Evolutionary conservation across 1,140 invertebrate genomes (phyloP).

Genomic region (Drosophila malerkotliana): DNA sequence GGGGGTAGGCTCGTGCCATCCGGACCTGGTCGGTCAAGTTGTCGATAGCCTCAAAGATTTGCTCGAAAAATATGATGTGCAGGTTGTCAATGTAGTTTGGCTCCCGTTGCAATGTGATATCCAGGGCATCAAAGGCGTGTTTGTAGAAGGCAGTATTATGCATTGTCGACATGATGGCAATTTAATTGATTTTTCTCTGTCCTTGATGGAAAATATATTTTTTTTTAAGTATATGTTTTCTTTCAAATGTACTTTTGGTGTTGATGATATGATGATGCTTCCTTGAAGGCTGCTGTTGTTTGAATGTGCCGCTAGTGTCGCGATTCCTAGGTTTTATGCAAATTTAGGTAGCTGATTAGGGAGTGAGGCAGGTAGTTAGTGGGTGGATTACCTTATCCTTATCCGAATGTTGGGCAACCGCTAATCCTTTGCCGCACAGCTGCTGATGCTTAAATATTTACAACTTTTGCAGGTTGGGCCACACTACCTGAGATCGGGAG

Average conservation of each 20-base stretch:
- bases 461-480: constrained; percentile 11
- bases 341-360: constrained; percentile 28
- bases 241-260: neutral
- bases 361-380: constrained; percentile 28
- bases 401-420: constrained; percentile 11
- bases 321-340: constrained; percentile 22
- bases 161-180: constrained; percentile 18
- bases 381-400: constrained; percentile 22
- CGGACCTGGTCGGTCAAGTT: constrained; percentile 62
- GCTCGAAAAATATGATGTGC: constrained; percentile 71
- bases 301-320: constrained; percentile 23
- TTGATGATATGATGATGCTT: neutral
- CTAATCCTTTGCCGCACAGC: constrained; percentile 18
- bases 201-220: neutral
- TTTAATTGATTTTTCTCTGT: constrained; percentile 4
- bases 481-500: constrained; percentile 25
- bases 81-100: constrained; percentile 70
- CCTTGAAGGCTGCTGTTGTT: constrained; percentile 16
- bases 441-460: constrained; percentile 6
- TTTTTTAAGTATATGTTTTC: neutral
- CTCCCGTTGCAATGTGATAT: neutral
- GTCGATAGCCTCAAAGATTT: constrained; percentile 68
- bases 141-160: constrained; percentile 50
- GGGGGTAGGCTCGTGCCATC: constrained; percentile 72
- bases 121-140: constrained; percentile 38